phyloP scores from a whole-genome alignment of 2,888 invertebrate species.

The Leucozona laternaria region DNA sequence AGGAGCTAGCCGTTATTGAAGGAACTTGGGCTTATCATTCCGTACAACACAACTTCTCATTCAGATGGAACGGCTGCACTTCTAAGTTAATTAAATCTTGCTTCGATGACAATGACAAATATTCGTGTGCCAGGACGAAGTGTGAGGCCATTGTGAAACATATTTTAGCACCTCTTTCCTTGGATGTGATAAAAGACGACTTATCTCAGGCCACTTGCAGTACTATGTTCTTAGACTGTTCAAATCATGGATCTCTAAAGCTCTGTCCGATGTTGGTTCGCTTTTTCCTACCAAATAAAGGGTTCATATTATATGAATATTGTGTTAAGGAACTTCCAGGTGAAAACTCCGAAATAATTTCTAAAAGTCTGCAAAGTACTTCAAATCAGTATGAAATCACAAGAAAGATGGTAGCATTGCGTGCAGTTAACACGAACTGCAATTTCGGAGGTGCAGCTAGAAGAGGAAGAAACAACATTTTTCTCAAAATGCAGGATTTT shows the following conservation, averaged over 20 bases:
- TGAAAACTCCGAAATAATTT: neutral
- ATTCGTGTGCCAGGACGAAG: neutral
- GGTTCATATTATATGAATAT: constrained; percentile 51
- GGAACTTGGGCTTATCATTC: constrained; percentile 77
- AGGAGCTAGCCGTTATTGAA: constrained; percentile 75
- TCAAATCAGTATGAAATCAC: neutral
- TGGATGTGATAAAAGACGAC: constrained; percentile 61
- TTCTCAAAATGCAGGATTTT: too few species aligned
- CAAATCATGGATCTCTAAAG: constrained; percentile 60
- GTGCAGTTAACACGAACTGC: constrained; percentile 36
- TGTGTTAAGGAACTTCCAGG: neutral
- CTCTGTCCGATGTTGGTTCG: constrained; percentile 61
- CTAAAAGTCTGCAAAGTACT: neutral
- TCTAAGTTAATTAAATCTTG: constrained; percentile 38
- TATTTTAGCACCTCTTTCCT: constrained; percentile 58
- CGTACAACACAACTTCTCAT: constrained; percentile 75
- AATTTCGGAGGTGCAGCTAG: constrained; percentile 11
- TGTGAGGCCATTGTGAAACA: constrained; percentile 54
- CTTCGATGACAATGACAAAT: constrained; percentile 53
- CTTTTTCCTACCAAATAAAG: constrained; percentile 63
- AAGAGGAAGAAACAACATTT: neutral
- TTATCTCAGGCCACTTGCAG: constrained; percentile 46
- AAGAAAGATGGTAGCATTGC: neutral
- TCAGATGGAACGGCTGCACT: constrained; percentile 61
- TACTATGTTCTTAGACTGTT: constrained; percentile 59